phyloP scores from a whole-genome alignment of 1,140 invertebrate species.

The Dinothrombium tinctorium region DNA sequence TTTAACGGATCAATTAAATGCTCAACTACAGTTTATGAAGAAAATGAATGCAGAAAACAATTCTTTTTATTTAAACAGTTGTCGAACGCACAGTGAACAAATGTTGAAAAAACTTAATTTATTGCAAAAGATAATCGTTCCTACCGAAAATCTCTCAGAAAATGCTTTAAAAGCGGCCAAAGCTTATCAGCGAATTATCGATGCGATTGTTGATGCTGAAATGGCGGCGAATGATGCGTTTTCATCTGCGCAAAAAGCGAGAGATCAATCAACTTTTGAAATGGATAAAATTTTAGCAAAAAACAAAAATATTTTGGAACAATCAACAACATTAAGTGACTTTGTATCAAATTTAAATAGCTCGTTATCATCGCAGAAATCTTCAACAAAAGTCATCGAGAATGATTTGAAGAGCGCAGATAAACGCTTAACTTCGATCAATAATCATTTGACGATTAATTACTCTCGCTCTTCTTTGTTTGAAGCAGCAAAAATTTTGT shows the following conservation, averaged over 20 bases:
- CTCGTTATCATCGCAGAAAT: too few species aligned
- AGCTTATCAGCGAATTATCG: slow-evolving; percentile 53
- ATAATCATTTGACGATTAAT: too few species aligned
- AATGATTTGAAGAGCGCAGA: too few species aligned
- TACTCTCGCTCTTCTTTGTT: too few species aligned
- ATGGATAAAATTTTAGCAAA: slow-evolving; percentile 18
- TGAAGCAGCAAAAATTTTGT: too few species aligned
- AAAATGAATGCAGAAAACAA: too few species aligned
- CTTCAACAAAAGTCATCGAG: too few species aligned
- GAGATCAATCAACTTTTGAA: slow-evolving; percentile 22
- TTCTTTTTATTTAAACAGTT: slow-evolving; percentile 34
- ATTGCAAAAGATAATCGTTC: slow-evolving; percentile 22
- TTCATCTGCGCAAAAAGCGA: slow-evolving; percentile 30
- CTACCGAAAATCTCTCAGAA: slow-evolving; percentile 12
- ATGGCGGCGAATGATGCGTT: slow-evolving; percentile 38
- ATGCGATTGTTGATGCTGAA: slow-evolving; percentile 33
- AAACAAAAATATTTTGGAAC: slow-evolving; percentile 35
- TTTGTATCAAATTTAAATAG: slow-evolving; percentile 11
- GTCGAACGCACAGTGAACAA: slow-evolving; percentile 37
- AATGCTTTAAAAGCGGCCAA: slow-evolving; percentile 47
- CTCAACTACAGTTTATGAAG: slow-evolving; percentile 37
- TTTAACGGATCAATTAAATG: slow-evolving; percentile 21
- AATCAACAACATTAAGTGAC: slow-evolving; percentile 16
- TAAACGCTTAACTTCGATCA: too few species aligned
- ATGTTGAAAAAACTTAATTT: slow-evolving; percentile 35